These are phyloP conservation scores for Anneissia japonica DNA, from an alignment of 35 echinoderm and acorn worm species.

Conservation along the genomic window DNA sequence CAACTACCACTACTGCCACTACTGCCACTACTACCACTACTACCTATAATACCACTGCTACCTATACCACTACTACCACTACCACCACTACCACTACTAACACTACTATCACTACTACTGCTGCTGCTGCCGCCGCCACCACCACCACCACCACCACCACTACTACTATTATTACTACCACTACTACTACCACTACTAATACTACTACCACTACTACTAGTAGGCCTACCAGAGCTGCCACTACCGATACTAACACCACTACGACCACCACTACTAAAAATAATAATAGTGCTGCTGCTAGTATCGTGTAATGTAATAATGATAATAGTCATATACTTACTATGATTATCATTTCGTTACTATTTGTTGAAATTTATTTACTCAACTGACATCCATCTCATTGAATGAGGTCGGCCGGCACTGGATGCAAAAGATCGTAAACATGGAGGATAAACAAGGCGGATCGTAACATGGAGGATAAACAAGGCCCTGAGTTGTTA, in stretches of 20 bases:
- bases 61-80: not conserved
- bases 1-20: not conserved
- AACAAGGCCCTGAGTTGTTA: too few species aligned
- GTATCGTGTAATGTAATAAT: too few species aligned
- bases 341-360: too few species aligned
- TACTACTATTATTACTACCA: constrained; percentile 6
- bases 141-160: constrained; percentile 3
- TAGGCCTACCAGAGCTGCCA: not conserved
- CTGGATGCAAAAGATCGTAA: too few species aligned
- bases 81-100: not conserved
- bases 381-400: too few species aligned
- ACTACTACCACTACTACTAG: not conserved
- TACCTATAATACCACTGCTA: not conserved
- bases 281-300: not conserved
- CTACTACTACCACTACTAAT: not conserved
- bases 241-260: not conserved
- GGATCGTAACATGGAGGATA: too few species aligned
- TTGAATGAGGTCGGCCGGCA: too few species aligned
- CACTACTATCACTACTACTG: constrained; percentile 7
- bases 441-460: too few species aligned
- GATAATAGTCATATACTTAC: too few species aligned
- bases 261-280: not conserved
- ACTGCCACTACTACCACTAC: not conserved
- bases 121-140: not conserved
- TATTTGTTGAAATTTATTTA: too few species aligned